Evolutionary conservation across 2,888 invertebrate genomes (phyloP).

Genomic region (Dryocosmus kuriphilus): DNA sequence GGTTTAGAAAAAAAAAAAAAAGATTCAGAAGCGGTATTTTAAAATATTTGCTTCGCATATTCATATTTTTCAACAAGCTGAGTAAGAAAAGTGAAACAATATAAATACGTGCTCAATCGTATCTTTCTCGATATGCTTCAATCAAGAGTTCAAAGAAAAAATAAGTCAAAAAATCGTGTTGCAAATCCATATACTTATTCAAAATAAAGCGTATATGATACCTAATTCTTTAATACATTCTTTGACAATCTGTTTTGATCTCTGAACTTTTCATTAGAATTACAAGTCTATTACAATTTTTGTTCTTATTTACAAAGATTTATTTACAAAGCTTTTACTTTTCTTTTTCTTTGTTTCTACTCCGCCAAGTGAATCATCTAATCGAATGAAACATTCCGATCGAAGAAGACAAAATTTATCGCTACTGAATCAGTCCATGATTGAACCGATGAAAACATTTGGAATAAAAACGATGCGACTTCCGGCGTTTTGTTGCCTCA

Average conservation of each 20-base stretch:
- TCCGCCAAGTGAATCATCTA: background rate
- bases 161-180: background rate
- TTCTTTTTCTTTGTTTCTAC: background rate
- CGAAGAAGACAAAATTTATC: background rate
- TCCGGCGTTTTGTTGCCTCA: background rate
- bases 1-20: no score
- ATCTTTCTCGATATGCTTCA: background rate
- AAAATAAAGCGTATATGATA: background rate
- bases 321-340: background rate
- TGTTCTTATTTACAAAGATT: no score
- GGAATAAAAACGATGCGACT: background rate
- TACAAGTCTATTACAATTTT: no score
- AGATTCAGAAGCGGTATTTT: no score
- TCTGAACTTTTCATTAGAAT: no score
- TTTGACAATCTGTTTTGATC: no score
- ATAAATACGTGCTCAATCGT: background rate
- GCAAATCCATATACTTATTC: background rate
- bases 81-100: background rate
- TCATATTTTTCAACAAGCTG: background rate
- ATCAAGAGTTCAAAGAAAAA: background rate
- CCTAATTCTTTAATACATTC: no score
- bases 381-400: background rate
- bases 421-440: background rate
- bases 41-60: no score
- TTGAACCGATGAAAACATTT: background rate